phyloP scores from a whole-genome alignment of 2,113 vertebrate species.

The Piprites chloris region DNA sequence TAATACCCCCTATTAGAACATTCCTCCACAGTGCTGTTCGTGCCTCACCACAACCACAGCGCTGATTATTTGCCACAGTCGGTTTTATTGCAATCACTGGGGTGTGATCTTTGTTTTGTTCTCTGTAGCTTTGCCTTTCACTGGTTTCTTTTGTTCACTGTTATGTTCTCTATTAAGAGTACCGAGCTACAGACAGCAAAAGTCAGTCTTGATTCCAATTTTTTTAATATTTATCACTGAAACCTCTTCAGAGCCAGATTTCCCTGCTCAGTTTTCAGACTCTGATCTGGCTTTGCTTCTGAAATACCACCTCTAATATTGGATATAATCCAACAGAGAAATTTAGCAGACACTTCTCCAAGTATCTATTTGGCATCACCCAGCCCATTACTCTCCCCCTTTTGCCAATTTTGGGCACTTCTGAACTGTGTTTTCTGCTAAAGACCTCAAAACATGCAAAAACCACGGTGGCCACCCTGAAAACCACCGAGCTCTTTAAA shows the following conservation, averaged over 20 bases:
- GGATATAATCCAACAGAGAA: neutral
- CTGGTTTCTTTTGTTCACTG: neutral
- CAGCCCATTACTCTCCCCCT: neutral
- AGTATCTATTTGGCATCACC: neutral
- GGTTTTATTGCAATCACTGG: neutral
- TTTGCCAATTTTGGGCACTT: neutral
- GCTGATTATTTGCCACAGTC: neutral
- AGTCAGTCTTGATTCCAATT: neutral
- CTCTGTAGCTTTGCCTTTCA: neutral
- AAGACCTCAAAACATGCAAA: neutral
- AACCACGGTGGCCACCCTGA: neutral
- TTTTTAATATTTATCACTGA: neutral
- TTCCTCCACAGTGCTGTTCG: neutral
- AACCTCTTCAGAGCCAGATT: neutral
- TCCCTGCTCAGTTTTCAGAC: neutral
- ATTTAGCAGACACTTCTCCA: neutral
- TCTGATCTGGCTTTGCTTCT: neutral
- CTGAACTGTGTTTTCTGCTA: neutral
- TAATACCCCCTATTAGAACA: neutral
- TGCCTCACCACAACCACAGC: neutral
- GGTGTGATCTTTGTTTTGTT: neutral
- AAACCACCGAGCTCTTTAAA: neutral
- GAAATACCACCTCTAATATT: neutral
- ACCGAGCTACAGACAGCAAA: neutral
- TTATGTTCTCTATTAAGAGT: neutral